These are phyloP conservation scores for Theonella swinhoei DNA, from an alignment of 37 sponge, comb jelly and placozoan genomes.

Conservation along the genomic window DNA sequence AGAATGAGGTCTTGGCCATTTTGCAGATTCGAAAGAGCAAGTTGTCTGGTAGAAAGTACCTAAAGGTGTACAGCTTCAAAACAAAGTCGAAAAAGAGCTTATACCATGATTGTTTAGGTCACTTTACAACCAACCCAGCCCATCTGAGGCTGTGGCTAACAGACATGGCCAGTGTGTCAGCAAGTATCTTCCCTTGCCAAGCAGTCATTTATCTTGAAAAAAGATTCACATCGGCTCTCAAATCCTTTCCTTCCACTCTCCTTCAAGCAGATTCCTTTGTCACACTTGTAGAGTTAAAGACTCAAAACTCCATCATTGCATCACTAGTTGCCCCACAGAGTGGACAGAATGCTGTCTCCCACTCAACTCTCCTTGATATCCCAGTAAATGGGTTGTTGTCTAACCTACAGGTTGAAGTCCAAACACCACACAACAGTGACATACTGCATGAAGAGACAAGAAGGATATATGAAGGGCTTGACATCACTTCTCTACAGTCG, in stretches of 20 bases:
- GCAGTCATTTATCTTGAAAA: neutral
- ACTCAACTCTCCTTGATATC: neutral
- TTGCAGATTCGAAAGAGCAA: neutral
- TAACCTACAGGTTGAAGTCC: neutral
- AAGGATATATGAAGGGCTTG: neutral
- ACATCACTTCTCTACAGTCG: neutral
- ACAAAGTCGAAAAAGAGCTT: neutral
- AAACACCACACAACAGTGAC: neutral
- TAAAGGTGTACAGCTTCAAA: neutral
- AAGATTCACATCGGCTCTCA: neutral
- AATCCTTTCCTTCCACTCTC: neutral
- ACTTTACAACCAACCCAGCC: neutral
- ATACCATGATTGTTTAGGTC: neutral
- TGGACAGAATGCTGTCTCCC: too few species aligned
- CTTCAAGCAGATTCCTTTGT: neutral
- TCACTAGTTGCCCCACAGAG: neutral
- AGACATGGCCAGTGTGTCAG: neutral
- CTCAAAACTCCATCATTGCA: neutral
- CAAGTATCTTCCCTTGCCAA: neutral
- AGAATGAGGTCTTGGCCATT: slow-evolving; percentile 8
- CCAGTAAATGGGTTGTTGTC: neutral
- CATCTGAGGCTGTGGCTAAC: neutral
- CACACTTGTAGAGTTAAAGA: neutral
- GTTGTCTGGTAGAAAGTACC: neutral
- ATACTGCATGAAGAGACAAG: neutral